Evolutionary conservation across 2,888 invertebrate genomes (phyloP).

Genomic region (Lochmaea crataegi): DNA sequence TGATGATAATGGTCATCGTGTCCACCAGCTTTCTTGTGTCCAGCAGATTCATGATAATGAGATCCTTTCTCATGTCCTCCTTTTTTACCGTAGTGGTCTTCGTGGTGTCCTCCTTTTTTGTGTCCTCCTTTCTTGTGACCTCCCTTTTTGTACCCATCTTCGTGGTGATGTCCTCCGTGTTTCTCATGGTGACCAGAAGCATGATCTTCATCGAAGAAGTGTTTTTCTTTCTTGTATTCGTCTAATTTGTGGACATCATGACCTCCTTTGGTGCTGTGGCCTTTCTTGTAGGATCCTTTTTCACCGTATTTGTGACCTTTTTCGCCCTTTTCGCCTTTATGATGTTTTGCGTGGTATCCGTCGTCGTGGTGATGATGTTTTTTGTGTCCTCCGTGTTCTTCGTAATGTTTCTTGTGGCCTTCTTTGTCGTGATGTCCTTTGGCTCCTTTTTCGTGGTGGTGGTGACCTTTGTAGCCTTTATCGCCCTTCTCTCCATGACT

Average conservation of each 20-base stretch:
- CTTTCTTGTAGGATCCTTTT: conserved; percentile 84
- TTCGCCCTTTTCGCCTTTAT: conserved; percentile 76
- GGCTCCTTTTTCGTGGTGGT: conserved; percentile 72
- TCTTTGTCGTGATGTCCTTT: conserved; percentile 79
- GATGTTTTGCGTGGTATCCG: conserved; percentile 74
- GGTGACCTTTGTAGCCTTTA: conserved; percentile 75
- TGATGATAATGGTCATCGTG: conserved; percentile 82
- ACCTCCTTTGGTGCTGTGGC: conserved; percentile 85
- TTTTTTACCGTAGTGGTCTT: conserved; percentile 83
- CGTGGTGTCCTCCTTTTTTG: conserved; percentile 80
- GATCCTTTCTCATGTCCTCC: conserved; percentile 84
- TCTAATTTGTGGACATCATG: conserved; percentile 88
- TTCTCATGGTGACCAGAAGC: conserved; percentile 85
- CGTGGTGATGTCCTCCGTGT: conserved; percentile 83
- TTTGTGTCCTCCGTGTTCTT: conserved; percentile 73
- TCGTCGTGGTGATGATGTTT: conserved; percentile 73
- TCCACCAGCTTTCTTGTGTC: conserved; percentile 82
- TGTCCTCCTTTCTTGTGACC: conserved; percentile 85
- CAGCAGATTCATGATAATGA: conserved; percentile 82
- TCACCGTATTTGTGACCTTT: conserved; percentile 74
- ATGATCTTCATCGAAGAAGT: conserved; percentile 88
- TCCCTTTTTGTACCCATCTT: conserved; percentile 84
- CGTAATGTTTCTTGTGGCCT: conserved; percentile 72
- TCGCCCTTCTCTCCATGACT: conserved; percentile 72
- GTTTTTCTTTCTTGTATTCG: conserved; percentile 87